Conservation (phyloP, 2,113 vertebrate species). For the Columbina picui region DNA sequence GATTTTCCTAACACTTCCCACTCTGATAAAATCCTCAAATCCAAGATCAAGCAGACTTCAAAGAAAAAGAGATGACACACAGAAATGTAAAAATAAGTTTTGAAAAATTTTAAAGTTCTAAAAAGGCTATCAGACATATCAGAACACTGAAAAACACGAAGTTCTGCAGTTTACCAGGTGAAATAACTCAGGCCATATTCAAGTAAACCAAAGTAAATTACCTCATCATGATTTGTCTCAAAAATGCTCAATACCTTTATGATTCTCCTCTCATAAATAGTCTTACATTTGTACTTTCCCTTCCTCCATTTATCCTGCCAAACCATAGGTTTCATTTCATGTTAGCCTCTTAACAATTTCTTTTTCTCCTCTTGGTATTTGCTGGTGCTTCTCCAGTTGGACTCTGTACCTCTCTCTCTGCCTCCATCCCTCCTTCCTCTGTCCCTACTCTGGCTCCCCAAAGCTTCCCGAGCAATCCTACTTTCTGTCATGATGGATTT, state of each 20-base stretch:
- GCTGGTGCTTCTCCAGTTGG: not conserved
- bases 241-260: not conserved
- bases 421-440: not conserved
- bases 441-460: not conserved
- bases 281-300: not conserved
- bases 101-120: not conserved
- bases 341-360: not conserved
- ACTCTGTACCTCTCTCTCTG: not conserved
- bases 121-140: not conserved
- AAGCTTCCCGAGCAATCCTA: not conserved
- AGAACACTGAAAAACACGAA: not conserved
- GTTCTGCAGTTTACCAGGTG: fast-evolving
- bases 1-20: conserved; percentile 84
- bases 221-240: not conserved
- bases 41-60: conserved; percentile 79
- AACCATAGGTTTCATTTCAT: not conserved
- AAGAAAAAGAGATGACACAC: not conserved
- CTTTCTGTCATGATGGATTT: not conserved
- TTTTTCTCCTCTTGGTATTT: not conserved
- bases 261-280: not conserved
- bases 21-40: conserved; percentile 83
- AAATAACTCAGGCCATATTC: not conserved
- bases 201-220: not conserved
- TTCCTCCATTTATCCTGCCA: not conserved
- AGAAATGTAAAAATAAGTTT: not conserved